phyloP scores from a whole-genome alignment of 2,888 invertebrate genomes.

The Loripinus fragilis region DNA sequence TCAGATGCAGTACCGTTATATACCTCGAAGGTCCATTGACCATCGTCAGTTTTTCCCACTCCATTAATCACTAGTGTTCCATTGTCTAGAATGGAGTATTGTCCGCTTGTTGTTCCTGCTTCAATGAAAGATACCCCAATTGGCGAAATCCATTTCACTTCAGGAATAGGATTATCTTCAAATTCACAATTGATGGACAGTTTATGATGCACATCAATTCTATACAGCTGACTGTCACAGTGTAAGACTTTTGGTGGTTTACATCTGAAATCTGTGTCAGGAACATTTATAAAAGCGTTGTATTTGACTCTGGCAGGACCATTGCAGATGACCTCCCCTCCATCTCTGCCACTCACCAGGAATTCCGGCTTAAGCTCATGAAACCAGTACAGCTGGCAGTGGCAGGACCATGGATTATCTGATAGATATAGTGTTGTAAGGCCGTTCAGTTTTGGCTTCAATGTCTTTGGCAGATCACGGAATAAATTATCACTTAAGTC shows the following conservation, averaged over 20 bases:
- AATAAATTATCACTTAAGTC: constrained; percentile 63
- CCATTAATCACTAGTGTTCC: constrained; percentile 58
- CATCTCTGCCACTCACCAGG: constrained; percentile 36
- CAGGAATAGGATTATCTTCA: constrained; percentile 64
- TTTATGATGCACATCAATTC: constrained; percentile 42
- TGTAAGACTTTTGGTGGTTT: constrained; percentile 58
- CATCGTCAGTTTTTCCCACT: constrained; percentile 44
- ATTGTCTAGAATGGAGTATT: constrained; percentile 47
- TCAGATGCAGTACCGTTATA: constrained; percentile 53
- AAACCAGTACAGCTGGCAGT: constrained; percentile 66
- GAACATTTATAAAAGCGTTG: constrained; percentile 51
- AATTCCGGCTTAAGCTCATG: constrained; percentile 43
- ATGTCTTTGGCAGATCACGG: constrained; percentile 45
- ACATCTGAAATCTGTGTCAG: constrained; percentile 55
- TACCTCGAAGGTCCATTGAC: constrained; percentile 54
- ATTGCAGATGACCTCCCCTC: constrained; percentile 56
- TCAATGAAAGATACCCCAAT: constrained; percentile 48
- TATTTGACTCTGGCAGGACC: constrained; percentile 57
- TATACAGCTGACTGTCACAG: constrained; percentile 49
- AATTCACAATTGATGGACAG: constrained; percentile 54
- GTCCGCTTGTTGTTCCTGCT: constrained; percentile 30
- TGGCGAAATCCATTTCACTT: constrained; percentile 59
- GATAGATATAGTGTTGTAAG: constrained; percentile 55
- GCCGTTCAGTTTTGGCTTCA: constrained; percentile 46
- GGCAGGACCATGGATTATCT: constrained; percentile 67